phyloP scores from a whole-genome alignment of 1,140 invertebrate species.

The Pseudomyrmex dendroicus region DNA sequence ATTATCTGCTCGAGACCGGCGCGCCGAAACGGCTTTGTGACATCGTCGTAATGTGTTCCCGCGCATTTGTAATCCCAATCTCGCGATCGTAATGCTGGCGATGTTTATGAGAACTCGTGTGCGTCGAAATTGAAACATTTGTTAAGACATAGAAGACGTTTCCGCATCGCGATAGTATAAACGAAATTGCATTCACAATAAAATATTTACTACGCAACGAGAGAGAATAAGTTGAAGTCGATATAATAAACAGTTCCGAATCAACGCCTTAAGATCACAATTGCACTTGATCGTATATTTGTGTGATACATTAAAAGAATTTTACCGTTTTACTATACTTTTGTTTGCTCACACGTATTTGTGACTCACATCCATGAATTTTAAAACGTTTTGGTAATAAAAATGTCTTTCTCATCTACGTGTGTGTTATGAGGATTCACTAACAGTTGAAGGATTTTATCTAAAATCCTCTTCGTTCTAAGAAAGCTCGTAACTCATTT shows the following conservation, averaged over 20 bases:
- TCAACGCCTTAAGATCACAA: background rate
- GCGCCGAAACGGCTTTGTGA: slow-evolving; percentile 34
- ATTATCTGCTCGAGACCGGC: slow-evolving; percentile 30
- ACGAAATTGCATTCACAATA: background rate
- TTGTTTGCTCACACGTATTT: background rate
- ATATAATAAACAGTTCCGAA: background rate
- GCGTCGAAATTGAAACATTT: slow-evolving; percentile 41
- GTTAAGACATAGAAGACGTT: slow-evolving; percentile 24
- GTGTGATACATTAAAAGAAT: background rate
- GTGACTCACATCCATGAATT: background rate
- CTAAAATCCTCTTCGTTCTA: slow-evolving; percentile 41
- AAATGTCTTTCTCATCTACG: background rate
- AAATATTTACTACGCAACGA: slow-evolving; percentile 24
- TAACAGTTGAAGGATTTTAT: slow-evolving; percentile 48
- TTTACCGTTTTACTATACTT: background rate
- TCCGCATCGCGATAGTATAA: background rate
- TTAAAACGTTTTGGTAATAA: slow-evolving; percentile 20
- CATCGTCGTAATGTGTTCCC: slow-evolving; percentile 32
- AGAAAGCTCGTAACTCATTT: slow-evolving; percentile 58
- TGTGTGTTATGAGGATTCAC: slow-evolving; percentile 6
- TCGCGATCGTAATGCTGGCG: slow-evolving; percentile 34
- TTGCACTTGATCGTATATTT: background rate
- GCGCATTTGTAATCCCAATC: slow-evolving; percentile 51
- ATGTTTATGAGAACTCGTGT: slow-evolving; percentile 33
- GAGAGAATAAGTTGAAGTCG: background rate